These are phyloP conservation scores for Anoplolepis gracilipes DNA, from an alignment of 1,140 invertebrate species.

Conservation along the genomic window DNA sequence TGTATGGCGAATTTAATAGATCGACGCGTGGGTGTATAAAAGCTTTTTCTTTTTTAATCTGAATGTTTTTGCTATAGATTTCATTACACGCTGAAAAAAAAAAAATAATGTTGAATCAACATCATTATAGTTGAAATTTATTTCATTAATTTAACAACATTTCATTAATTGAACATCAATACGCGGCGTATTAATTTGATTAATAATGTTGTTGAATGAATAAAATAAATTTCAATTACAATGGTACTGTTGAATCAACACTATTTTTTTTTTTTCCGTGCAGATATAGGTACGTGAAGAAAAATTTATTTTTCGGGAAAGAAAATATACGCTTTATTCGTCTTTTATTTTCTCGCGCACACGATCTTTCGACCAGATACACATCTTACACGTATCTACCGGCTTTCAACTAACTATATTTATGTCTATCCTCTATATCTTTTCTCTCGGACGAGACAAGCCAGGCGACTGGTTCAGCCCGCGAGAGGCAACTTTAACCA, in stretches of 20 bases:
- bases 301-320: neutral
- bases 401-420: conserved; percentile 13
- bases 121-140: no score
- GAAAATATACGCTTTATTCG: neutral
- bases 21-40: neutral
- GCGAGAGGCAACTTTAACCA: conserved; percentile 64
- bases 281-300: neutral
- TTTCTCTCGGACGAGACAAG: conserved; percentile 7
- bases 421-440: conserved; percentile 38
- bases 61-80: neutral
- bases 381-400: conserved; percentile 3
- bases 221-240: no score
- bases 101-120: no score
- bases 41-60: neutral
- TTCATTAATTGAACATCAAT: no score
- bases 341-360: conserved; percentile 32
- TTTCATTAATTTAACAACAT: no score
- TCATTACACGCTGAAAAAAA: no score
- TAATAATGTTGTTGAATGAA: no score
- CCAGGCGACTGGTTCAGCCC: conserved; percentile 4
- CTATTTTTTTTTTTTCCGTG: no score
- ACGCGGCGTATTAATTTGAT: no score
- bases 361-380: conserved; percentile 33
- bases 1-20: neutral
- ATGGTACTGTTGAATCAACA: no score